These are phyloP conservation scores for Callimorpha dominula DNA, from an alignment of 2,888 invertebrate species.

Conservation along the genomic window DNA sequence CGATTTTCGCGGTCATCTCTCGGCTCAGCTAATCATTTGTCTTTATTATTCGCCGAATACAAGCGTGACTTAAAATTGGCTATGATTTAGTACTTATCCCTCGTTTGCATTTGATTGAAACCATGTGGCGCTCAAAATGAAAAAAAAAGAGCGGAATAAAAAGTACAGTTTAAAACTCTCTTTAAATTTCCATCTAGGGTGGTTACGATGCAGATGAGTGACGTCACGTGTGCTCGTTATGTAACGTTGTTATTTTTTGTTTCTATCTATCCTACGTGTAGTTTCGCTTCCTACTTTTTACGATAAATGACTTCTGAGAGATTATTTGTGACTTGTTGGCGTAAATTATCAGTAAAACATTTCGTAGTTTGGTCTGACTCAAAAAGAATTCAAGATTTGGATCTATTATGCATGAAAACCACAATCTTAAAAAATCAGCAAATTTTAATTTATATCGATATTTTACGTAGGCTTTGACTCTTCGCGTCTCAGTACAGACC, in stretches of 20 bases:
- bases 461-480: neutral
- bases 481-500: neutral
- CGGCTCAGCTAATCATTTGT: neutral
- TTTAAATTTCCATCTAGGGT: slow-evolving; percentile 77
- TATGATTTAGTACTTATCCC: slow-evolving; percentile 1
- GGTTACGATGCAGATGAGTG: slow-evolving; percentile 80
- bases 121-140: slow-evolving; percentile 1
- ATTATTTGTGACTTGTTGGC: neutral
- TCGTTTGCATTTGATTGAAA: slow-evolving; percentile 3
- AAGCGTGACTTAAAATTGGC: neutral
- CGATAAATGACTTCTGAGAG: no score
- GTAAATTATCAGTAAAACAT: neutral
- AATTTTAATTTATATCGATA: neutral
- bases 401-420: no score
- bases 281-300: neutral
- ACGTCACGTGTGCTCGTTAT: slow-evolving; percentile 69
- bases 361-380: neutral
- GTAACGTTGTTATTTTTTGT: slow-evolving; percentile 17
- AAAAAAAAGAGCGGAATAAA: slow-evolving; percentile 46
- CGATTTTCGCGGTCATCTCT: neutral
- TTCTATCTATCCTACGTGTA: neutral
- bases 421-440: no score
- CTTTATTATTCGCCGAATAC: slow-evolving; percentile 1
- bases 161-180: slow-evolving; percentile 71
- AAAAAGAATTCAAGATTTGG: neutral